A percentile compares a stretch with the other conserved stretches of the same genome.
Evolutionary conservation across 2,797 vertebrate species (phyloP).

Genomic region (Myoxocephalus aenaeus): DNA sequence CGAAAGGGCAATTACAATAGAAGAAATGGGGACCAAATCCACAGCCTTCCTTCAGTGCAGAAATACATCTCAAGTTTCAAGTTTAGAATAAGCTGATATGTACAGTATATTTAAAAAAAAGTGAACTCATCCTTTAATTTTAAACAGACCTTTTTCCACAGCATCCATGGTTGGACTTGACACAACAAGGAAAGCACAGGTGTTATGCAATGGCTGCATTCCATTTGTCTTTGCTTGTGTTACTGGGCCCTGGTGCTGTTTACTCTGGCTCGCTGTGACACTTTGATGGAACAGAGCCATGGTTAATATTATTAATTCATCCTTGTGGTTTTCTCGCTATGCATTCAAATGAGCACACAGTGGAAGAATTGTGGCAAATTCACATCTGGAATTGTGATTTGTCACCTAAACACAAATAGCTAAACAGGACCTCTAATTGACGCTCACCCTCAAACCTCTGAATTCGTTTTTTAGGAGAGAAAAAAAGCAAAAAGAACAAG

Average conservation of each 20-base stretch:
- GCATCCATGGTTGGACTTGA: neutral
- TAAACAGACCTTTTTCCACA: neutral
- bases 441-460: too few species aligned
- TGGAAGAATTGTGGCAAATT: neutral
- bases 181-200: neutral
- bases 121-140: neutral
- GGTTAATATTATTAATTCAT: neutral
- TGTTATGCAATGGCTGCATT: neutral
- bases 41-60: too few species aligned
- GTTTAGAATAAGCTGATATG: too few species aligned
- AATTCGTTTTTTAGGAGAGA: neutral
- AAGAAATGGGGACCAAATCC: too few species aligned
- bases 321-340: neutral
- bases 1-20: too few species aligned
- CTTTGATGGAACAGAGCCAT: neutral
- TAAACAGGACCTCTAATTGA: neutral
- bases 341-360: neutral
- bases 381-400: constrained; percentile 12
- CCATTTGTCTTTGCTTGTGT: neutral
- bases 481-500: neutral
- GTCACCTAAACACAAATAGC: neutral
- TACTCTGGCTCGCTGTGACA: neutral
- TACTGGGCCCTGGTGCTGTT: neutral
- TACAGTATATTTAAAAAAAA: too few species aligned
- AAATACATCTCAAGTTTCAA: too few species aligned